Base-by-base conservation (phyloP, 2,888 invertebrate species). In the Plutella xylostella region DNA sequence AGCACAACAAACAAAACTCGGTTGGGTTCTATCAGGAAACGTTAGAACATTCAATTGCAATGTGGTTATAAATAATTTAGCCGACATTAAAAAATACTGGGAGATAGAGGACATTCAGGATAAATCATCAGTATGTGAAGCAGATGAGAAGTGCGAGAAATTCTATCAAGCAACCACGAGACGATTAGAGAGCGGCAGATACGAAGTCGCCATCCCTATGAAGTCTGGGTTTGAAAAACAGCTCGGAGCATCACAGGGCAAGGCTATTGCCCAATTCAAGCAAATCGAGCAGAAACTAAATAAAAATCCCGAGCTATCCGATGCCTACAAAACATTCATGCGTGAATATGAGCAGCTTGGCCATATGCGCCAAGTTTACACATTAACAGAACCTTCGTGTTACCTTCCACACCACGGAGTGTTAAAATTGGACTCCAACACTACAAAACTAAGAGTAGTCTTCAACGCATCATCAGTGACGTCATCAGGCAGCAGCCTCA, bases 221-320 rank as follows among this genome's bases (percentile, higher is more conserved):
- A 53, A 48, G 37, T 4, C 34, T 14, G 25, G 46, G 17, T 33
- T 38, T n/a, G 7, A 35, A 28, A n/a, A 47, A 22, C 35, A 51
- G 19, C 30, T 57, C 17, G 54, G 56, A 1, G 14, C 31, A 9
- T 50, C 56, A 9, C 52, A 47, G 46, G 17, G 31, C 9, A 49
- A 37, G 22, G 52, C 53, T 4, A 42, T 51, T 9, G 53, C 55
- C 2, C 56, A 56, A 42, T 56, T 56, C 45, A n/a, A 17, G n/a
- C 47, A 46, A 20, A 42, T 52, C n/a, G 53, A 54, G 37, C n/a
- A n/a, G n/a, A 34, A 46, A 34, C 41, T 51, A 15, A 7, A 35
- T 14, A 47, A 48, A 40, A 34, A 51, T 18, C 17, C 17, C 18
- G 19, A 43, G 20, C 21, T 50, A 37, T 33, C 33, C 19, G 30